Percentiles rank a stretch among this genome's conserved stretches.
These are phyloP conservation scores for Cynopterus brachyotis DNA, from an alignment of 2,113 vertebrate species.

Conservation along the genomic window DNA sequence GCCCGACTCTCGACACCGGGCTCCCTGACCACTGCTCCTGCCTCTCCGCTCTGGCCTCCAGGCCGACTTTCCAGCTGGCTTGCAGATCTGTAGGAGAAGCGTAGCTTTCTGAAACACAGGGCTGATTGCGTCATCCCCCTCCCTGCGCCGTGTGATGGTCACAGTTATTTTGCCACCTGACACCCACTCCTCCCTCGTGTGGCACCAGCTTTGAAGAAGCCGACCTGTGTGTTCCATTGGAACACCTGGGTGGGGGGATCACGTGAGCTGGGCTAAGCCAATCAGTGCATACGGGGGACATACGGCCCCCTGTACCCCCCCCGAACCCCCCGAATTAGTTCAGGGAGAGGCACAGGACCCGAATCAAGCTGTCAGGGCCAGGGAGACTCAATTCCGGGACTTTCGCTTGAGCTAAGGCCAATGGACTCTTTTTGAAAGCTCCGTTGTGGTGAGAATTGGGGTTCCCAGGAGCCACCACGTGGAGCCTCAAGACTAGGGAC, in stretches of 20 bases:
- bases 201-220: not conserved
- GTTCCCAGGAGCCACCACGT: not conserved
- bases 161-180: slow-evolving; percentile 11
- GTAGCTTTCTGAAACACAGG: not conserved
- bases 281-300: not conserved
- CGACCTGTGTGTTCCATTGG: not conserved
- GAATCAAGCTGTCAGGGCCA: not conserved
- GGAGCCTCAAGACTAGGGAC: not conserved
- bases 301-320: no score
- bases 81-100: not conserved
- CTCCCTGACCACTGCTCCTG: not conserved
- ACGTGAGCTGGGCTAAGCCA: not conserved
- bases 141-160: not conserved
- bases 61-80: not conserved
- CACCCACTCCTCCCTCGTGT: not conserved
- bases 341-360: not conserved
- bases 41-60: not conserved
- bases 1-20: not conserved
- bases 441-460: not conserved
- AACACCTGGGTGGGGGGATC: not conserved
- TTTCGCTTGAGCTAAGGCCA: not conserved
- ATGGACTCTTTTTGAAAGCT: not conserved
- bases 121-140: not conserved
- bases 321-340: not conserved
- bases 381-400: not conserved